A percentile compares a stretch with the other conserved stretches of the same genome.
Evolutionary conservation across 2,113 vertebrate species (phyloP).

Genomic region (Eubucco bourcierii): DNA sequence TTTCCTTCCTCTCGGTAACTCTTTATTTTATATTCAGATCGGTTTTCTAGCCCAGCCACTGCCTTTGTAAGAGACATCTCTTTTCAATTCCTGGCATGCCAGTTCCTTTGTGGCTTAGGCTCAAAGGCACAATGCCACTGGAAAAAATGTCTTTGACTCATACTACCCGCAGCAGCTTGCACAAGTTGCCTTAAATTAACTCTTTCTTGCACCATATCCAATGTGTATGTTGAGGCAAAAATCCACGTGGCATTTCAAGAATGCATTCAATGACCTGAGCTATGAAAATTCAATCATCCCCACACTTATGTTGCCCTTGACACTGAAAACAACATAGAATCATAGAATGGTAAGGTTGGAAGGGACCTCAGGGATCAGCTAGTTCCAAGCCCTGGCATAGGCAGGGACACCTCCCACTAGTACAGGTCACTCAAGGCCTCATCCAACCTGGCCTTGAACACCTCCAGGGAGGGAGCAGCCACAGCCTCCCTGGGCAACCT

Average conservation of each 20-base stretch:
- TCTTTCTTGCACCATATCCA: conserved; percentile 9
- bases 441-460: no score
- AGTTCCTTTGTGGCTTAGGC: neutral
- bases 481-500: no score
- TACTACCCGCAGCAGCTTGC: neutral
- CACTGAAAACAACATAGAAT: neutral
- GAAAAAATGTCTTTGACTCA: conserved; percentile 24
- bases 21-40: neutral
- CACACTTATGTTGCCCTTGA: neutral
- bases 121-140: neutral
- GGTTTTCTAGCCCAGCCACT: neutral
- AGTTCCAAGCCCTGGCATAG: no score
- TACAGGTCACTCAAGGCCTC: no score
- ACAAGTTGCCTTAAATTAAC: conserved; percentile 29
- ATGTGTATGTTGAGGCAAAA: neutral
- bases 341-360: no score
- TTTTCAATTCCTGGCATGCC: neutral
- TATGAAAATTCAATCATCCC: neutral
- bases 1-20: neutral
- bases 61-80: neutral
- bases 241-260: neutral
- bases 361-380: no score
- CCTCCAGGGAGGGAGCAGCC: no score
- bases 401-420: no score
- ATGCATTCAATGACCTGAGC: neutral